phyloP scores from a whole-genome alignment of 1,140 invertebrate genomes.

The Anoplolepis gracilipes region DNA sequence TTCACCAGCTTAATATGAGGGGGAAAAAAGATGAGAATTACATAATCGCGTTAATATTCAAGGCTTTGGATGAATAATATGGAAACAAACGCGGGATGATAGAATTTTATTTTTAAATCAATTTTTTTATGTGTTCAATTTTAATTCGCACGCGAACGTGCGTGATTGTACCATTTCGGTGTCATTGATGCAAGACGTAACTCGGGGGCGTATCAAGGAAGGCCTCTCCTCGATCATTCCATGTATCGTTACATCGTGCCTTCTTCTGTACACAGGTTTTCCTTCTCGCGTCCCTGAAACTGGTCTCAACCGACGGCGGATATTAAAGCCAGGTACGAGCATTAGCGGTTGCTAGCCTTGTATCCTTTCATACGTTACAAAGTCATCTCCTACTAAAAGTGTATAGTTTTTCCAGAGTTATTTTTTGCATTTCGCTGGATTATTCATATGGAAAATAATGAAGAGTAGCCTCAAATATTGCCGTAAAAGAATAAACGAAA shows the following conservation, averaged over 20 bases:
- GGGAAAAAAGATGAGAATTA: too few species aligned
- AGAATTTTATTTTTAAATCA: not conserved
- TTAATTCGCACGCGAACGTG: not conserved
- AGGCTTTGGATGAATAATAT: too few species aligned
- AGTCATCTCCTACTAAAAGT: not conserved
- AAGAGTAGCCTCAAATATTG: not conserved
- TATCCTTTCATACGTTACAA: constrained; percentile 7
- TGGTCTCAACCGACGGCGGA: constrained; percentile 23
- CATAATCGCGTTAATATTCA: too few species aligned
- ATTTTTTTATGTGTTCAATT: not conserved
- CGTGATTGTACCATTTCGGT: not conserved
- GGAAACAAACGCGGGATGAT: not conserved
- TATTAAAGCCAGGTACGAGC: constrained; percentile 9
- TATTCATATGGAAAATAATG: not conserved
- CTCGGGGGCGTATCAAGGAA: constrained; percentile 9
- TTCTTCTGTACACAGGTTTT: not conserved
- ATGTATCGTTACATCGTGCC: not conserved
- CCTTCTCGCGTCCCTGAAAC: constrained; percentile 33
- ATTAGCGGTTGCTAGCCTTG: constrained; percentile 44
- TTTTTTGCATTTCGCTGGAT: not conserved
- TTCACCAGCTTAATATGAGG: too few species aligned
- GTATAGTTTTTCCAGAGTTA: not conserved
- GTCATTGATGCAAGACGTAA: not conserved
- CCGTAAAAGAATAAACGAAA: constrained; percentile 22
- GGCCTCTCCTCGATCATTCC: not conserved